Evolutionary conservation across 2,888 invertebrate species (phyloP).

Genomic region (Dynastes hyllus): DNA sequence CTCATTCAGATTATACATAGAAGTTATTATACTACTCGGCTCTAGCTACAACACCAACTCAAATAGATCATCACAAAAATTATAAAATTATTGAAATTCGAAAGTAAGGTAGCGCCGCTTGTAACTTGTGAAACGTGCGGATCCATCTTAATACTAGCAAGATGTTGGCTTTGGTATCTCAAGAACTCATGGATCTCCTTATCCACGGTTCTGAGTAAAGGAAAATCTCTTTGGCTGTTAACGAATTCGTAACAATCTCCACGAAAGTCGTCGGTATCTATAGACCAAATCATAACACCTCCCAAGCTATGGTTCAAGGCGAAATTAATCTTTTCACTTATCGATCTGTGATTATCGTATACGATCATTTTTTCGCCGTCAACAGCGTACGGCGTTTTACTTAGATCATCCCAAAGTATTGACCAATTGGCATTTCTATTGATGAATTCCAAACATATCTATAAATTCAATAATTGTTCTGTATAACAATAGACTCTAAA

Average conservation of each 20-base stretch:
- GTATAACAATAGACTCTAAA: background rate
- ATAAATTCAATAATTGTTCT: constrained; percentile 58
- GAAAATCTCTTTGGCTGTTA: constrained; percentile 74
- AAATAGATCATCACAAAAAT: background rate
- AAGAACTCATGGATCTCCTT: constrained; percentile 66
- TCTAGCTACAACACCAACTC: background rate
- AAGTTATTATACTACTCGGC: too few species aligned
- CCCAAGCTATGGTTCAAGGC: constrained; percentile 76
- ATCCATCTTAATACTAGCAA: background rate
- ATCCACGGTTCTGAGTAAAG: constrained; percentile 83
- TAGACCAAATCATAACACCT: constrained; percentile 92
- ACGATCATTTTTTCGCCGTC: constrained; percentile 80
- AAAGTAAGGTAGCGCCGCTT: background rate
- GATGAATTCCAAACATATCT: constrained; percentile 79
- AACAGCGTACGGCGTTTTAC: constrained; percentile 78
- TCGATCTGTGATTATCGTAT: constrained; percentile 85
- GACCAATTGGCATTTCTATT: constrained; percentile 77
- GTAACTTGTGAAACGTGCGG: background rate
- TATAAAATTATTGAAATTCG: background rate
- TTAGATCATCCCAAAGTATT: constrained; percentile 80
- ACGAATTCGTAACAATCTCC: constrained; percentile 79
- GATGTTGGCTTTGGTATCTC: background rate
- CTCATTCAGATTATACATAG: background rate
- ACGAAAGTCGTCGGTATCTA: constrained; percentile 90
- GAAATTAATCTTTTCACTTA: constrained; percentile 80